Conservation (phyloP, 2,113 vertebrate genomes). For the Coracopsis vasa region DNA sequence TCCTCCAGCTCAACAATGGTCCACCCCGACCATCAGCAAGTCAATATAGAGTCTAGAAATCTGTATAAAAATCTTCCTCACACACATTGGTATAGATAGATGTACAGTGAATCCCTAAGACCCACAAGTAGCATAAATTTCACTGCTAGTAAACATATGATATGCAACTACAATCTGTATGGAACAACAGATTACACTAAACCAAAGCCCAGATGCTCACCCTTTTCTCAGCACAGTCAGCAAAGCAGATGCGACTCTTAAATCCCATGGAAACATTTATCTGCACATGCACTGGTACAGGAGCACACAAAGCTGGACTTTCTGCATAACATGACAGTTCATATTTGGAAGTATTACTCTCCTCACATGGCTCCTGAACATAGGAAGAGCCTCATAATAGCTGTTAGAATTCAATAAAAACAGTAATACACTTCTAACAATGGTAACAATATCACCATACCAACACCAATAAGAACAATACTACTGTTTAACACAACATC, state of each 20-base stretch:
- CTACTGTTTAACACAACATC: neutral
- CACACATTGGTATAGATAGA: neutral
- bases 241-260: neutral
- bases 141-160: neutral
- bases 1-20: neutral
- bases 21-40: neutral
- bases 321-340: neutral
- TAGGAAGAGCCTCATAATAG: neutral
- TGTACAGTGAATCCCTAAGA: neutral
- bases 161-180: neutral
- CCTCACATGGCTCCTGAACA: neutral
- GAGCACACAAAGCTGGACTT: neutral
- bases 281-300: fast-evolving
- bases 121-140: neutral
- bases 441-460: neutral
- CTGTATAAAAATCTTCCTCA: neutral
- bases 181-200: neutral
- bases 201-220: neutral
- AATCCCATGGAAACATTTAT: neutral
- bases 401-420: neutral
- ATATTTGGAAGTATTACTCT: neutral
- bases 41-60: neutral
- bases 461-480: neutral
- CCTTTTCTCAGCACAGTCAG: neutral
- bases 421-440: neutral